A percentile compares a stretch with the other conserved stretches of the same genome.
Conservation (phyloP, 2,113 vertebrate genomes). For the Leucopsar rothschildi region DNA sequence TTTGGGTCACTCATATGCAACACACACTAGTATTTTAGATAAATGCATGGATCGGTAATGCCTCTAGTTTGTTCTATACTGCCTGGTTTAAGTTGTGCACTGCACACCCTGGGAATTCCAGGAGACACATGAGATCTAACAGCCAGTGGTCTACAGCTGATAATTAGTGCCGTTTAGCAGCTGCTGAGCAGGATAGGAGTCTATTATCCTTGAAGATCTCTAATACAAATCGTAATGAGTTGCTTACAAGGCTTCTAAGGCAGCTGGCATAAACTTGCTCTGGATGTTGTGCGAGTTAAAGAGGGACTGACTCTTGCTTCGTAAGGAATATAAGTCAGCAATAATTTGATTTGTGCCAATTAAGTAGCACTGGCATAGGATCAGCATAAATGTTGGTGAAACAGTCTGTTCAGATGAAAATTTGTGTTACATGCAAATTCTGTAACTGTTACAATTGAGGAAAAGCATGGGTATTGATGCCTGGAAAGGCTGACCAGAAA, state of each 20-base stretch:
- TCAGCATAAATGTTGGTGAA: background rate
- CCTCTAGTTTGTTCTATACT: background rate
- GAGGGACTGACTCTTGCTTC: background rate
- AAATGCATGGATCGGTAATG: background rate
- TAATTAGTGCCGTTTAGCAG: slow-evolving; percentile 31
- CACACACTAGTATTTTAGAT: background rate
- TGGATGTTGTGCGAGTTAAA: background rate
- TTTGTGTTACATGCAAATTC: background rate
- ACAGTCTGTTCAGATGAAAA: slow-evolving; percentile 19
- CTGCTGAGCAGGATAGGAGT: background rate
- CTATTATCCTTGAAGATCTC: slow-evolving; percentile 6
- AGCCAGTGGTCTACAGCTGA: background rate
- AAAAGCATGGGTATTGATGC: background rate
- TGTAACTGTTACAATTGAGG: background rate
- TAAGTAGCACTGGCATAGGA: background rate
- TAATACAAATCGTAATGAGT: background rate
- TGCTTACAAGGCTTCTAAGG: background rate
- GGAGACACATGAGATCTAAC: background rate
- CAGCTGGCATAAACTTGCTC: background rate
- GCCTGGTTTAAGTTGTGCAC: background rate
- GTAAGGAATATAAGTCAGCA: background rate
- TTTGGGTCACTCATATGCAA: background rate
- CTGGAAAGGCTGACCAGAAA: no score
- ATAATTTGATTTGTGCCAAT: slow-evolving; percentile 26
- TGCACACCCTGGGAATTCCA: background rate